Conservation (phyloP, 2,113 vertebrate genomes). For the Coryphaenoides rupestris region DNA sequence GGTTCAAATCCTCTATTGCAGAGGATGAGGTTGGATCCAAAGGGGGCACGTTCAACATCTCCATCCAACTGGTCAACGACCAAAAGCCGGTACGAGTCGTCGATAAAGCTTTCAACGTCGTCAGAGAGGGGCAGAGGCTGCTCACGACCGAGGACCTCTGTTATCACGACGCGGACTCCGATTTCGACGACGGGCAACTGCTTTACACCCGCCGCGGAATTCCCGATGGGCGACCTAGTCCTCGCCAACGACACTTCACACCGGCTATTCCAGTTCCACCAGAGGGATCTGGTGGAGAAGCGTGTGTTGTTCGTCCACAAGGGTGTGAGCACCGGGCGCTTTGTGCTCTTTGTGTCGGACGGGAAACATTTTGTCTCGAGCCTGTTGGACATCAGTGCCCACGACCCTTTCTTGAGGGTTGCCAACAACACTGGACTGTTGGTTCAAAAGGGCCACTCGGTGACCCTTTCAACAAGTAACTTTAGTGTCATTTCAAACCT, state of each 20-base stretch:
- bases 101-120: constrained; percentile 81
- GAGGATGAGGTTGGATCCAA: constrained; percentile 59
- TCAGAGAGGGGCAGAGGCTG: constrained; percentile 78
- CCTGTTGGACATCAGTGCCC: constrained; percentile 81
- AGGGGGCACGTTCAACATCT: constrained; percentile 76
- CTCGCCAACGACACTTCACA: constrained; percentile 73
- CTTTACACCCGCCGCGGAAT: constrained; percentile 83
- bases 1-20: constrained; percentile 39
- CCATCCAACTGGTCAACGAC: constrained; percentile 84
- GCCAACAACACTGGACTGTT: constrained; percentile 82
- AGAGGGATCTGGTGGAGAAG: constrained; percentile 79
- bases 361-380: constrained; percentile 81
- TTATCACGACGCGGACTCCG: constrained; percentile 82
- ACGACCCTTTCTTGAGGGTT: constrained; percentile 76
- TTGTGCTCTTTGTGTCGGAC: constrained; percentile 88
- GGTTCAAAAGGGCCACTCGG: constrained; percentile 77
- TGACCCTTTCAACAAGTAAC: constrained; percentile 69
- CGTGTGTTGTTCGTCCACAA: constrained; percentile 79
- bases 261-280: constrained; percentile 82
- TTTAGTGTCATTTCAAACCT: constrained; percentile 82
- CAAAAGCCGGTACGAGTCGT: constrained; percentile 81
- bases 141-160: constrained; percentile 80
- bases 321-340: constrained; percentile 76
- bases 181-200: constrained; percentile 82
- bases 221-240: constrained; percentile 84